Conservation (phyloP, 1,140 invertebrate genomes). For the Drosophila funebris region DNA sequence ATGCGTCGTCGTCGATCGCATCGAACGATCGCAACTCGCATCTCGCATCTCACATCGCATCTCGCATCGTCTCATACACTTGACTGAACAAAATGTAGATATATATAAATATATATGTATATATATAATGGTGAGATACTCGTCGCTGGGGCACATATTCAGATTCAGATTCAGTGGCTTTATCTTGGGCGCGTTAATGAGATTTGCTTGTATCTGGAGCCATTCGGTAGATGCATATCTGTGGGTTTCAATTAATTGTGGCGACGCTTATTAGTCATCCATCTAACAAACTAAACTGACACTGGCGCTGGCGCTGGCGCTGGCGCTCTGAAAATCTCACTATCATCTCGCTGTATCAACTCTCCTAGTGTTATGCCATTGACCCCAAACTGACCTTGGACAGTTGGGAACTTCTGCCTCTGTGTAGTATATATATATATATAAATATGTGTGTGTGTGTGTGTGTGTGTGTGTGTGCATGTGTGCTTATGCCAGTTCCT, state of each 20-base stretch:
- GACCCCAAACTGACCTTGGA: constrained; percentile 53
- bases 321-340: constrained; percentile 41
- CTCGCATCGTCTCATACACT: constrained; percentile 57
- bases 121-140: constrained; percentile 59
- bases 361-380: constrained; percentile 38
- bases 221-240: constrained; percentile 80
- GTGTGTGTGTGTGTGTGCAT: not conserved
- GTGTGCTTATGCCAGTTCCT: constrained; percentile 11
- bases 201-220: constrained; percentile 82
- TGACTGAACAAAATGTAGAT: constrained; percentile 78
- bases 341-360: constrained; percentile 9
- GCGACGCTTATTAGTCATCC: constrained; percentile 82
- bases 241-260: constrained; percentile 82
- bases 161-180: constrained; percentile 71
- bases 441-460: not conserved
- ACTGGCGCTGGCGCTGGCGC: constrained; percentile 54
- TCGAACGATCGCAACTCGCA: constrained; percentile 30
- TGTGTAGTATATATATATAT: too few relatives aligned
- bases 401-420: not conserved
- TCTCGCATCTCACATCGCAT: not conserved
- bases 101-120: too few relatives aligned
- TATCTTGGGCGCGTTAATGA: constrained; percentile 81
- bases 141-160: constrained; percentile 17
- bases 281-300: constrained; percentile 75
- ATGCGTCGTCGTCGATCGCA: constrained; percentile 32